A percentile compares a stretch with the other conserved stretches of the same genome.
phyloP scores from a whole-genome alignment of 1,140 invertebrate genomes.

The Coelopa frigida region DNA sequence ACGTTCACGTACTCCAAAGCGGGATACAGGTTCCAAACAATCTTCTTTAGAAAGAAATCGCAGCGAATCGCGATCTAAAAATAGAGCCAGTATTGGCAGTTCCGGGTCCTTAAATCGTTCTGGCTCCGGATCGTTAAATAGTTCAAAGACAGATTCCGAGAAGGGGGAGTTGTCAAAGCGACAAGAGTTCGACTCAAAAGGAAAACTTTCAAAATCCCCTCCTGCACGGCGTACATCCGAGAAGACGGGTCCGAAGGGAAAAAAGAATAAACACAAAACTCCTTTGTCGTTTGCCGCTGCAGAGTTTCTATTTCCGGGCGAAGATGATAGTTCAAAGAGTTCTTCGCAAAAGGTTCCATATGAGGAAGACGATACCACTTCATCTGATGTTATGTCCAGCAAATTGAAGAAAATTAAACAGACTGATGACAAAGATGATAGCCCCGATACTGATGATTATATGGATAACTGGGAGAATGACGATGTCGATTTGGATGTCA shows the following conservation, averaged over 20 bases:
- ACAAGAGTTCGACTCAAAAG: conserved; percentile 22
- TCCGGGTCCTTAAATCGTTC: too few relatives aligned
- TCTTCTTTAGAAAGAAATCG: too few relatives aligned
- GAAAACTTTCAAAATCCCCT: too few relatives aligned
- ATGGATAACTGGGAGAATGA: conserved; percentile 43
- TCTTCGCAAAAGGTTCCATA: not conserved
- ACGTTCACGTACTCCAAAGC: too few relatives aligned
- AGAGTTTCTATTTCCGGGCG: conserved; percentile 9
- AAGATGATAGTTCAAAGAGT: not conserved
- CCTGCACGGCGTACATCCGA: too few relatives aligned
- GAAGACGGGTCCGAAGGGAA: not conserved
- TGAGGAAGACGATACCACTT: not conserved
- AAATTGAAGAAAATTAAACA: not conserved
- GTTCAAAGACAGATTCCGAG: too few relatives aligned
- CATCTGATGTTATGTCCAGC: not conserved
- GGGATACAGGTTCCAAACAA: too few relatives aligned
- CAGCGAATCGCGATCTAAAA: too few relatives aligned
- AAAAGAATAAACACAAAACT: conserved; percentile 1
- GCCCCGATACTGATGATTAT: conserved; percentile 41
- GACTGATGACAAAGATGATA: conserved; percentile 17
- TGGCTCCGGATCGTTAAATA: too few relatives aligned
- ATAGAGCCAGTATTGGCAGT: not conserved
- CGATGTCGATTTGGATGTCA: conserved; percentile 17
- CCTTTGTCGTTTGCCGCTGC: conserved; percentile 6
- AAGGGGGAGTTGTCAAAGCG: too few relatives aligned